Evolutionary conservation across 1,140 invertebrate species (phyloP).

Genomic region (Frieseomelitta varia): DNA sequence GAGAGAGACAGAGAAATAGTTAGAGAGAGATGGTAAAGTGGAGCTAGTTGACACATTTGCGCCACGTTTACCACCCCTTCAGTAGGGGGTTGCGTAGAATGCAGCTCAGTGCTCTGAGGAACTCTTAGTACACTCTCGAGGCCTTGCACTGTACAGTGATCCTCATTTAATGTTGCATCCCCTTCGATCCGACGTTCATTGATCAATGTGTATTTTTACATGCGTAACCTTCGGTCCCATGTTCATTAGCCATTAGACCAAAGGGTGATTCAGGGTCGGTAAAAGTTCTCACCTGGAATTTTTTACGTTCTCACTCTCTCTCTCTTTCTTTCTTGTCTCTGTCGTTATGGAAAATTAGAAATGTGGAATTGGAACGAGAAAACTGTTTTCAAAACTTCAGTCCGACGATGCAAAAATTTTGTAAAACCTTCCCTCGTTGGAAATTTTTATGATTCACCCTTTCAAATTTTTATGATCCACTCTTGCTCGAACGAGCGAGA

Average conservation of each 20-base stretch:
- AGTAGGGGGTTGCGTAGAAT: conserved; percentile 11
- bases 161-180: conserved; percentile 64
- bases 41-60: conserved; percentile 48
- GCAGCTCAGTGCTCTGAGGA: conserved; percentile 39
- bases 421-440: too few relatives aligned
- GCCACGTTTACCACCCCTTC: conserved; percentile 26
- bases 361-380: too few relatives aligned
- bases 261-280: background rate
- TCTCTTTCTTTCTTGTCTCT: background rate
- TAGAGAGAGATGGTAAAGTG: background rate
- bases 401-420: too few relatives aligned
- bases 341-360: background rate
- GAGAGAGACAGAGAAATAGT: background rate
- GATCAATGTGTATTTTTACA: conserved; percentile 19
- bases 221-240: background rate
- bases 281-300: background rate
- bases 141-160: conserved; percentile 74
- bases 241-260: background rate
- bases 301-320: background rate
- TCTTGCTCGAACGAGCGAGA: too few relatives aligned
- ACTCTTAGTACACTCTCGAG: conserved; percentile 75
- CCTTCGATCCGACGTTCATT: conserved; percentile 18
- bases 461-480: too few relatives aligned
- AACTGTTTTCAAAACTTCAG: too few relatives aligned
- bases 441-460: too few relatives aligned